Evolutionary conservation across 1,140 invertebrate genomes (phyloP), one percentile per base, ranked within the genome.

Genomic region (Pogonognathellus flavescens): DNA sequence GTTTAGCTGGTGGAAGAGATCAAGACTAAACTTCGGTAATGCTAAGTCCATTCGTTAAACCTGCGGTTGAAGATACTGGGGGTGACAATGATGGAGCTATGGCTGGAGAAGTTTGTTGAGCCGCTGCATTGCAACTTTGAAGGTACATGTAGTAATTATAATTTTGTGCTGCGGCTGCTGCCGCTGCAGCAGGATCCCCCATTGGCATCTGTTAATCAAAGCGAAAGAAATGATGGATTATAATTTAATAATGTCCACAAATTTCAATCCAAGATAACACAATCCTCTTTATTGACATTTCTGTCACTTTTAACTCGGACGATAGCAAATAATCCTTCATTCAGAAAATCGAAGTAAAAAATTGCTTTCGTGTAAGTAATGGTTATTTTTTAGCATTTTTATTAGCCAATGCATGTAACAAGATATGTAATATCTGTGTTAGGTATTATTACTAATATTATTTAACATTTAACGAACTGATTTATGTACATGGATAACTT

Each of bases 91-190:
- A 66, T 14, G 87, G 87, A 49, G 84, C 87, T 4, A 86, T 86
- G 11, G 87, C 82, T 22, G 87, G 87, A 20, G 82, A 84, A 11
- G 84, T 81, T 86, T 87, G 31, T 41, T 41, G 87, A 13, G 82
- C 66, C 8, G 85, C 86, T 22, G 82, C 85, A 84, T 84, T 86
- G 52, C 88, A 88, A 83, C 87, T 88, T 41, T 89, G 88, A 22
- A 89, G 88, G 87, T 94, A 94, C 90, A 94, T 94, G 88, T 94
- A 94, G 89, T 94, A 94, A 89, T 94, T 94, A 89, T 94, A 95
- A 84, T 94, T 93, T 89, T 94, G 92, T 53, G 93, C 87, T 1
- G 88, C 81, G 41, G 88, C 88, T 53, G 88, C 85, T 1, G 87
- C 85, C 5, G 62, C 83, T 76, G 76, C 70, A 1, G 86, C 86